phyloP scores from a whole-genome alignment of 92 coral and sea anemone genomes.

The Paramuricea clavata region DNA sequence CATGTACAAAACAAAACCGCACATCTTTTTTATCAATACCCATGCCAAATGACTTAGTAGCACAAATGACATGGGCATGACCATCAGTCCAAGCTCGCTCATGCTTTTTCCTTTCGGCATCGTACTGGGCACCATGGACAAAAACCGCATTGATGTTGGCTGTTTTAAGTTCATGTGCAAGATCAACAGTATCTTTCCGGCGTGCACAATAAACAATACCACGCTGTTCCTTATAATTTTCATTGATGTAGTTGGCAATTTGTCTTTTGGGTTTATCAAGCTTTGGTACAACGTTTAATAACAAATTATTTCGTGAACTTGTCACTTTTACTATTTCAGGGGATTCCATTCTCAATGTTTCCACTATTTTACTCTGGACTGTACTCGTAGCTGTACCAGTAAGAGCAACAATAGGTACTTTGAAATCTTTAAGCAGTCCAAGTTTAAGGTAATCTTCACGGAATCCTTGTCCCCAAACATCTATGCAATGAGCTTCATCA shows the following conservation, averaged over 20 bases:
- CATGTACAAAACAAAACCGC: constrained; percentile 35
- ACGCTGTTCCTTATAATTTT: constrained; percentile 35
- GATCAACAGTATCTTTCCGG: constrained; percentile 54
- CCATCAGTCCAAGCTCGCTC: constrained; percentile 33
- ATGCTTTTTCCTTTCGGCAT: constrained; percentile 30
- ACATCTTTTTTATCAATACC: constrained; percentile 43
- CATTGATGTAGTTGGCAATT: constrained; percentile 31
- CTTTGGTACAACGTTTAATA: too few species aligned
- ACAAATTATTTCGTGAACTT: too few species aligned
- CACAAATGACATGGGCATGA: constrained; percentile 49
- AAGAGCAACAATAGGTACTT: too few species aligned
- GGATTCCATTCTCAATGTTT: too few species aligned
- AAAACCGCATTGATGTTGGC: constrained; percentile 8
- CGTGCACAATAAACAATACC: constrained; percentile 61
- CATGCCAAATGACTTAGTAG: constrained; percentile 56
- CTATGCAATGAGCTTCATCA: constrained; percentile 60
- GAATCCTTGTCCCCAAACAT: constrained; percentile 50
- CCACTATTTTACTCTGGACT: too few species aligned
- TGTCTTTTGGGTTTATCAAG: constrained; percentile 51
- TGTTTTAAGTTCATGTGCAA: constrained; percentile 47
- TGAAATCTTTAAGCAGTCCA: constrained; percentile 5
- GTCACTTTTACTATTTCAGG: too few species aligned
- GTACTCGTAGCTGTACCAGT: too few species aligned
- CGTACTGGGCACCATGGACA: constrained; percentile 42
- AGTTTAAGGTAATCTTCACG: constrained; percentile 38